Conservation (phyloP, 2,113 vertebrate genomes). For the Phaetusa simplex region DNA sequence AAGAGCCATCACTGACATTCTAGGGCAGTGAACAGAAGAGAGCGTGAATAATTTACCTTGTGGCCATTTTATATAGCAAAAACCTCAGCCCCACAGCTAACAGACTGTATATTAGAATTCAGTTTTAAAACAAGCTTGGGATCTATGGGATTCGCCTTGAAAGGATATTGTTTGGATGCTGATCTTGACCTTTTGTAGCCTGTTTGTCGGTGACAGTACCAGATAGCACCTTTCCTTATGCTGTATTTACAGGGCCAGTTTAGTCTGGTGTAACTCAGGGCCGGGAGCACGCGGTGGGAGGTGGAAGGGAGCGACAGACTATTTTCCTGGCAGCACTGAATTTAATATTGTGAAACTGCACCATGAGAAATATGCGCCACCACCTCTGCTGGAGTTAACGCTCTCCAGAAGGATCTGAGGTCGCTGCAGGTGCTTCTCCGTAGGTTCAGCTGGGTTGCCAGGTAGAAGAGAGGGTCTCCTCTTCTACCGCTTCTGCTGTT, state of each 20-base stretch:
- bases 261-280: background rate
- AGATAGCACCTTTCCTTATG: background rate
- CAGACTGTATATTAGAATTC: background rate
- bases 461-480: background rate
- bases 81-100: background rate
- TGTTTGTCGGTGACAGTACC: background rate
- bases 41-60: background rate
- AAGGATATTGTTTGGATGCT: background rate
- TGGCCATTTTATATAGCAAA: background rate
- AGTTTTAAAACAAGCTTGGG: background rate
- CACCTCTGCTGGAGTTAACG: background rate
- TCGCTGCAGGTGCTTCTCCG: background rate
- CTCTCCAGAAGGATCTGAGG: fast-evolving
- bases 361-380: background rate
- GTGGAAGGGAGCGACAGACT: background rate
- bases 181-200: background rate
- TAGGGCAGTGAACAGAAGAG: background rate
- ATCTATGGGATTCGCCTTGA: background rate
- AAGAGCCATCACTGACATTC: background rate
- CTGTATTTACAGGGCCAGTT: background rate
- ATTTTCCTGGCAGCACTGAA: background rate
- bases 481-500: background rate
- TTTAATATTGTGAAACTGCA: background rate
- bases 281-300: background rate
- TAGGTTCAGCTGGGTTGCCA: background rate